phyloP scores from a whole-genome alignment of 2,797 vertebrate genomes.

The Chloroceryle amazona region DNA sequence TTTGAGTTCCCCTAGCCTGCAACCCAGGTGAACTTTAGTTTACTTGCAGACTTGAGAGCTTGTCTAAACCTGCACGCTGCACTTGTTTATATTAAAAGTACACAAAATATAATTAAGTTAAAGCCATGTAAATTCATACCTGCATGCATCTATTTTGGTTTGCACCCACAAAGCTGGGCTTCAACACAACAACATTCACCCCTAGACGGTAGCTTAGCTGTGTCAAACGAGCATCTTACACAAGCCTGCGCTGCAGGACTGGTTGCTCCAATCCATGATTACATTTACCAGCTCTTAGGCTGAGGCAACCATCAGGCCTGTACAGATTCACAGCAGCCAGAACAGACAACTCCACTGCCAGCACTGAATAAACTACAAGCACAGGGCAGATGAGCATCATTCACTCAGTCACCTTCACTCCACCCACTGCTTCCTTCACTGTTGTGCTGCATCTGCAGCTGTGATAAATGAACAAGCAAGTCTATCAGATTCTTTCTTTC shows the following conservation, averaged over 20 bases:
- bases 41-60: not conserved
- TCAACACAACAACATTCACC: not conserved
- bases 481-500: not conserved
- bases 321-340: not conserved
- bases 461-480: not conserved
- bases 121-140: not conserved
- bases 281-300: accelerated
- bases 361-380: accelerated
- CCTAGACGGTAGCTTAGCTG: not conserved
- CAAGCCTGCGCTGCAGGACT: accelerated
- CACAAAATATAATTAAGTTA: not conserved
- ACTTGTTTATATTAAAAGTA: not conserved
- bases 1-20: not conserved
- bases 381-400: accelerated
- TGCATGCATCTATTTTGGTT: not conserved
- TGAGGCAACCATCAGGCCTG: not conserved
- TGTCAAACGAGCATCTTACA: not conserved
- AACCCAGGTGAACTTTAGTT: not conserved
- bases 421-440: not conserved
- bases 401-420: not conserved
- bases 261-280: not conserved
- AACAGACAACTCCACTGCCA: not conserved
- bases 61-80: not conserved
- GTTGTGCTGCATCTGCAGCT: not conserved
- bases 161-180: not conserved